phyloP scores from a whole-genome alignment of 2,797 vertebrate species.

The Saguinus oedipus region DNA sequence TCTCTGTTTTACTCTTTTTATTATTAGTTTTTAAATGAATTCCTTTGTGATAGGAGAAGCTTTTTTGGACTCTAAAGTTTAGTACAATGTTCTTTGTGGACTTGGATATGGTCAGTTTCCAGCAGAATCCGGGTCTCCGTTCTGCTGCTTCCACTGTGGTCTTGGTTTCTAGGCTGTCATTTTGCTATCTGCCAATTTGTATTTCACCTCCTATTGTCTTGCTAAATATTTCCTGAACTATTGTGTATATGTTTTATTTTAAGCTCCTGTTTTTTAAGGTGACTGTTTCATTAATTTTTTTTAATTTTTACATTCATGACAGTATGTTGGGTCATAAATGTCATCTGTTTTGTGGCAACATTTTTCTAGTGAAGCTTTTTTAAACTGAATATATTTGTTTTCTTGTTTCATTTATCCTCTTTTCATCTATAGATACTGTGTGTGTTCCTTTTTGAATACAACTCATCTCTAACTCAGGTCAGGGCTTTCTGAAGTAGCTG shows the following conservation, averaged over 20 bases:
- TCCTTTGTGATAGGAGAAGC: background rate
- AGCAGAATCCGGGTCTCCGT: background rate
- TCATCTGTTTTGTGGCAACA: background rate
- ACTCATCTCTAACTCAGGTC: background rate
- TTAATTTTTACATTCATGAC: slow-evolving; percentile 3
- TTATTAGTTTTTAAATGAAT: slow-evolving; percentile 27
- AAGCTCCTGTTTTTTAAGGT: background rate
- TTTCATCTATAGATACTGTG: background rate
- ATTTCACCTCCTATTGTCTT: background rate
- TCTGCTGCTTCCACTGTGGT: background rate
- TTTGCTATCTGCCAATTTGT: background rate
- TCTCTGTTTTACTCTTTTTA: slow-evolving; percentile 7
- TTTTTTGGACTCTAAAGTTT: background rate
- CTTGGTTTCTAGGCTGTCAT: background rate
- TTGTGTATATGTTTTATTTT: background rate
- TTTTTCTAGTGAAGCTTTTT: background rate
- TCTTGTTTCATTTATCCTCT: background rate
- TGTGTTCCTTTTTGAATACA: background rate
- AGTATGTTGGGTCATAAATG: background rate
- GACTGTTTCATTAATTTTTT: background rate
- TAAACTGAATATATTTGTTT: background rate
- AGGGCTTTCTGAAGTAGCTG: background rate
- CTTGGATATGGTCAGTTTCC: background rate
- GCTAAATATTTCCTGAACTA: slow-evolving; percentile 31
- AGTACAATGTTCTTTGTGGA: background rate